A percentile compares a stretch with the other conserved stretches of the same genome.
phyloP scores from a whole-genome alignment of 2,113 vertebrate species.

The Sapajus apella region DNA sequence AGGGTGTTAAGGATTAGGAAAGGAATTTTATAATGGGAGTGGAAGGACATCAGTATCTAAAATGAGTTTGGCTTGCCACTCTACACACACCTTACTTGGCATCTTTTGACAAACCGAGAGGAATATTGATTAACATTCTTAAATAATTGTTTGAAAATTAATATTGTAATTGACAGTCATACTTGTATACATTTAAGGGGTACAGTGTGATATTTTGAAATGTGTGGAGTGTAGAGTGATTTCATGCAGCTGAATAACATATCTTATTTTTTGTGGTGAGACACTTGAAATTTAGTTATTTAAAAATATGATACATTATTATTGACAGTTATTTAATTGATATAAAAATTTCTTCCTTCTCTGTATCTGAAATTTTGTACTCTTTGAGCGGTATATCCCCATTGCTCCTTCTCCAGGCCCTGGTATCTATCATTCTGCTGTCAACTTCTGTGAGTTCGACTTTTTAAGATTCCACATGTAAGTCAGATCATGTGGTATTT shows the following conservation, averaged over 20 bases:
- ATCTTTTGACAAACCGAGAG: slow-evolving; percentile 1
- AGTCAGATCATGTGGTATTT: background rate
- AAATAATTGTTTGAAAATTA: background rate
- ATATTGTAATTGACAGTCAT: background rate
- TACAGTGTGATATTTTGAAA: slow-evolving; percentile 5
- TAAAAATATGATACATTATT: background rate
- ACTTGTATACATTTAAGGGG: background rate
- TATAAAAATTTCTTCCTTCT: background rate
- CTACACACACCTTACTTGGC: background rate
- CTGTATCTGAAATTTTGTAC: background rate
- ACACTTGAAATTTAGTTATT: background rate
- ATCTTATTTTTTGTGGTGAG: background rate
- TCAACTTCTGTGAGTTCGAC: background rate
- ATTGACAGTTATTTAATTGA: background rate
- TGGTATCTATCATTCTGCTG: background rate
- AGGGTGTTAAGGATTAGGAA: background rate
- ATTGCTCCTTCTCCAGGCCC: background rate
- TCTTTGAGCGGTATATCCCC: background rate
- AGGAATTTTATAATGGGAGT: background rate
- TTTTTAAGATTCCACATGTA: background rate
- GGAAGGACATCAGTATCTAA: background rate
- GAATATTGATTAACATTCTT: background rate
- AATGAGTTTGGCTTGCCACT: background rate
- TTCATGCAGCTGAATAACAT: too few relatives aligned
- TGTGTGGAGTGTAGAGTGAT: background rate